Percentiles rank a stretch among this genome's conserved stretches.
These are phyloP conservation scores for Eupeodes luniger DNA, from an alignment of 2,888 invertebrate genomes.

Conservation along the genomic window DNA sequence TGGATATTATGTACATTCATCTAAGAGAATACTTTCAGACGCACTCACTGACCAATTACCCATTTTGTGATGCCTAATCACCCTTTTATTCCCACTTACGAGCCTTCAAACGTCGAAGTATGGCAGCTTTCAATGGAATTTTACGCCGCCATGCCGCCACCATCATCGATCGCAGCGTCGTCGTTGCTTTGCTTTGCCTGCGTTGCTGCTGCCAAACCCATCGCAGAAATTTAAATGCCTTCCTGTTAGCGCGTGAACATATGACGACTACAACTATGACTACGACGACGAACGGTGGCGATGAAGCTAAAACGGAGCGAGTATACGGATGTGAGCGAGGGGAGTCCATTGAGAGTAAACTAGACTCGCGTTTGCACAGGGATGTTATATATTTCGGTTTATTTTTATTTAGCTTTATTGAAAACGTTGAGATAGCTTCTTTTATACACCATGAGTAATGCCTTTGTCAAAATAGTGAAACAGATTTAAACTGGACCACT, in stretches of 20 bases:
- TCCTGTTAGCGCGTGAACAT: slow-evolving; percentile 39
- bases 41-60: slow-evolving; percentile 76
- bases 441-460: not conserved
- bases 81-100: slow-evolving; percentile 75
- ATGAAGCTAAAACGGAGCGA: not conserved
- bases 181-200: not conserved
- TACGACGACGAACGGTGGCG: too few relatives aligned
- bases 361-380: slow-evolving; percentile 12
- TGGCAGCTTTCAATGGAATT: slow-evolving; percentile 61
- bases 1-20: not conserved
- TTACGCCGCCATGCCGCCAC: slow-evolving; percentile 20
- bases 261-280: not conserved
- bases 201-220: slow-evolving; percentile 63
- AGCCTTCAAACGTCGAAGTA: slow-evolving; percentile 30
- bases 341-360: slow-evolving; percentile 58
- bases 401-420: not conserved
- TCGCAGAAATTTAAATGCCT: slow-evolving; percentile 70
- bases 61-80: slow-evolving; percentile 76
- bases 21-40: slow-evolving; percentile 55
- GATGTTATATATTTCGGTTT: not conserved
- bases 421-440: not conserved
- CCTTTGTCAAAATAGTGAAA: not conserved
- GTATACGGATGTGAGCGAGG: slow-evolving; percentile 4
- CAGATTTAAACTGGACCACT: too few relatives aligned
- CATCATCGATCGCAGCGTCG: too few relatives aligned